phyloP scores from a whole-genome alignment of 1,140 invertebrate species.

The Drosophila oshimai region DNA sequence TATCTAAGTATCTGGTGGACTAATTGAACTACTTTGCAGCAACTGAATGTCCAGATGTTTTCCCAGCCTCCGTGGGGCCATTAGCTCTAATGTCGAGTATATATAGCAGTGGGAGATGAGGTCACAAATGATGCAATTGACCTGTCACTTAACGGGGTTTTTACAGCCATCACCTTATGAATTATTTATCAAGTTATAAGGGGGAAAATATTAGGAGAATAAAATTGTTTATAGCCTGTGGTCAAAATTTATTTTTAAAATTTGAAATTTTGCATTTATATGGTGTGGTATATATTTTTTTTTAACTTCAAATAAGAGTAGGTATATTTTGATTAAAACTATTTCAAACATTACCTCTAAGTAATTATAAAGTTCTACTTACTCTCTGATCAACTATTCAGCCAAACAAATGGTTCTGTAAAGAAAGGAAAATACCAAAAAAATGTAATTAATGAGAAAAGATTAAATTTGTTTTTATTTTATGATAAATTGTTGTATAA shows the following conservation, averaged over 20 bases:
- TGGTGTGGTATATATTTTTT: too few relatives aligned
- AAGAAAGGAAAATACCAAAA: background rate
- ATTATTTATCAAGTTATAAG: background rate
- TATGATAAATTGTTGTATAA: too few relatives aligned
- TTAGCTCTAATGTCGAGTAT: background rate
- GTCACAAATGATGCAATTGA: constrained; percentile 6
- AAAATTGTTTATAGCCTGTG: too few relatives aligned
- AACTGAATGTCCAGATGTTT: constrained; percentile 14
- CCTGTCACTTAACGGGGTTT: constrained; percentile 1
- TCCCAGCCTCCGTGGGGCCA: background rate
- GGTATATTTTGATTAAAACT: too few relatives aligned
- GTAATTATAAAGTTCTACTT: too few relatives aligned
- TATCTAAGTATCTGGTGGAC: background rate
- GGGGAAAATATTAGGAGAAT: background rate
- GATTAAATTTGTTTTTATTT: too few relatives aligned
- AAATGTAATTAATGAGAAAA: background rate
- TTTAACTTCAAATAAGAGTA: too few relatives aligned
- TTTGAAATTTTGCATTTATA: too few relatives aligned
- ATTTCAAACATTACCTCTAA: too few relatives aligned
- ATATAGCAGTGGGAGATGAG: background rate
- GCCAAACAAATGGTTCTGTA: too few relatives aligned
- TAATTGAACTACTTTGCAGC: constrained; percentile 56
- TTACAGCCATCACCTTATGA: background rate
- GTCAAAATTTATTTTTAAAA: too few relatives aligned
- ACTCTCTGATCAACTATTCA: too few relatives aligned